Evolutionary conservation across 1,140 invertebrate species (phyloP), one percentile per base, ranked within the genome.

Genomic region (Adelges cooleyi): DNA sequence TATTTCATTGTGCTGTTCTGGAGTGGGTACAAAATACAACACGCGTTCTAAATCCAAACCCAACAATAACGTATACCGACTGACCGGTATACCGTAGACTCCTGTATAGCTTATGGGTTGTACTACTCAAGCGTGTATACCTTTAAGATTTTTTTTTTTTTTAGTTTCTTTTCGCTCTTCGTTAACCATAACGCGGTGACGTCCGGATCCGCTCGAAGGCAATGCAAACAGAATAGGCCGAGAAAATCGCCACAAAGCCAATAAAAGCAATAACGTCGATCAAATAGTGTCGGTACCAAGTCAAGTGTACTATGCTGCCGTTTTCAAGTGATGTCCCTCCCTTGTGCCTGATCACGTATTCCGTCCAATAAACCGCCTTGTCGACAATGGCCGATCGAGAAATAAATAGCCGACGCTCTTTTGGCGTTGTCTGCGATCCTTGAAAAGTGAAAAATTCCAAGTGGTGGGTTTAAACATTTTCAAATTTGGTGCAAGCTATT

Each of bases 311-410:
- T 17, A n/a, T n/a, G 59, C 27, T 1, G 20, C 2, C 9, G 67
- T 22, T 8, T 48, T 40, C 17, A 66, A 53, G 46, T 77, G 79
- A 40, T 69, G 74, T 36, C 71, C 76, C n/a, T 0, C 77, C 78
- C 0, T 79, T 76, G 70, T 83, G 76, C 46, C 77, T 73, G 4
- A 79, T 71, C 1, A 82, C 73, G 67, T 81, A 82, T 68, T 83
- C 81, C 11, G 80, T 74, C 81, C 81, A 83, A 67, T 73, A 82
- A 50, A 75, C 70, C 2, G 81, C 81, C 3, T 74, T 77, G n/a
- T 83, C 76, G 73, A 71, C 69, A 78, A 70, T 2, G 80, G 80
- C 44, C 78, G 74, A 69, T 83, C 81, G 1, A 17, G 38, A 56
- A 56, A 56, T n/a, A n/a, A 40, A 56, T 56, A 18, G n/a, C 9